A percentile compares a stretch with the other conserved stretches of the same genome.
phyloP scores from a whole-genome alignment of 1,140 invertebrate species.

The Gryllus bimaculatus region DNA sequence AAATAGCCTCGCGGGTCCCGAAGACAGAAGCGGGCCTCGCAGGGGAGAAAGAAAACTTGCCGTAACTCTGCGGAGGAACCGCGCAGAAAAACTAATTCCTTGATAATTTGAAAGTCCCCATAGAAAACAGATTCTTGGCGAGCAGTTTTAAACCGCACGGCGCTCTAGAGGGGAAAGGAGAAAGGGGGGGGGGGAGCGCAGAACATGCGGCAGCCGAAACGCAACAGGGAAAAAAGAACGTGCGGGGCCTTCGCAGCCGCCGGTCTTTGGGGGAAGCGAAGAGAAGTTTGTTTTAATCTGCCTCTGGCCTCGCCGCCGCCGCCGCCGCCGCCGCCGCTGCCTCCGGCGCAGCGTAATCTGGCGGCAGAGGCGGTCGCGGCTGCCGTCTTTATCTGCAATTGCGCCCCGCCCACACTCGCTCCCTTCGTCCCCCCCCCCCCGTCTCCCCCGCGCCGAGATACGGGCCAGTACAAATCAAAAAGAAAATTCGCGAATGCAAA shows the following conservation, averaged over 20 bases:
- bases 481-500: conserved; percentile 4
- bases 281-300: conserved; percentile 5
- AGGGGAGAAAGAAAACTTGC: background rate
- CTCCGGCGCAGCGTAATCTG: background rate
- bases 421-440: background rate
- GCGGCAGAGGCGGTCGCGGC: no score
- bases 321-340: no score
- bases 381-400: conserved; percentile 4
- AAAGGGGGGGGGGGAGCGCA: background rate
- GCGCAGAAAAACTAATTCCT: conserved; percentile 14
- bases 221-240: background rate
- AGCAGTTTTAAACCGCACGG: conserved; percentile 12
- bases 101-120: conserved; percentile 17
- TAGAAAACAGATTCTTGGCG: conserved; percentile 15
- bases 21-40: background rate
- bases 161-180: background rate
- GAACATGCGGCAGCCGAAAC: conserved; percentile 10
- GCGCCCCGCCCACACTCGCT: background rate
- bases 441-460: background rate
- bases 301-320: background rate
- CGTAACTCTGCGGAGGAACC: background rate
- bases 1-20: no score
- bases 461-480: conserved; percentile 3
- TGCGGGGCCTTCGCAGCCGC: background rate
- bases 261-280: background rate